Evolutionary conservation across 2,113 vertebrate species (phyloP), one percentile per base, ranked within the genome.

Genomic region (Brachypteracias leptosomus): DNA sequence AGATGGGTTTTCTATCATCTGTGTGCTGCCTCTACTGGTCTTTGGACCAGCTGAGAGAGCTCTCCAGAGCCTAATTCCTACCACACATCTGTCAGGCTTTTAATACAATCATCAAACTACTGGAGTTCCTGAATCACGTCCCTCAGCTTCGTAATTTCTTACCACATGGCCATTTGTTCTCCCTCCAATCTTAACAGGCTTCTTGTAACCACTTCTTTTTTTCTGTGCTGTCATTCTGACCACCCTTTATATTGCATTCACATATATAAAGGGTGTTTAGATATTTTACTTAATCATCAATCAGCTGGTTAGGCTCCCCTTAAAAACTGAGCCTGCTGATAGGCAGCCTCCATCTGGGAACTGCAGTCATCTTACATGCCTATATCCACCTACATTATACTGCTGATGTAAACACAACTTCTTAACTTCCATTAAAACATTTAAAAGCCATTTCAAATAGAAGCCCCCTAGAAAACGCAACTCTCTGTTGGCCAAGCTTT

Each of bases 181-280:
- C 61, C 26, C 42, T 78, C 28, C 36, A 86, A 0, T 52, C 25
- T 77, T 61, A 61, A 63, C 0, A 78, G 28, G 47, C 11, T 63
- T 84, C 68, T 66, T 65, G 54, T 8, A 84, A 44, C 55, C 51
- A 57, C 24, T 20, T 80, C 18, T 42, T 74, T 46, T 55, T 25
- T 8, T 4, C 21, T 20, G 2, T 91, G 86, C 40, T 36, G 26
- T 72, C 0, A 0, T 90, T 86, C 65, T 93, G 44, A 55, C 17
- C 35, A 93, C 65, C 72, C 72, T 90, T 95, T 81, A 90, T 44
- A 46, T 15, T 93, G 73, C n/a, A 92, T 65, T 68, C 73, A 88
- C 31, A 57, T 38, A 31, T 22, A 78, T 80, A 96, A 90, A 88
- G 61, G 52, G 24, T 25, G 31, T 66, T 91, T 66, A 57, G 18